Base-by-base conservation (phyloP, 2,888 invertebrate species). In the Cosmia trapezina region DNA sequence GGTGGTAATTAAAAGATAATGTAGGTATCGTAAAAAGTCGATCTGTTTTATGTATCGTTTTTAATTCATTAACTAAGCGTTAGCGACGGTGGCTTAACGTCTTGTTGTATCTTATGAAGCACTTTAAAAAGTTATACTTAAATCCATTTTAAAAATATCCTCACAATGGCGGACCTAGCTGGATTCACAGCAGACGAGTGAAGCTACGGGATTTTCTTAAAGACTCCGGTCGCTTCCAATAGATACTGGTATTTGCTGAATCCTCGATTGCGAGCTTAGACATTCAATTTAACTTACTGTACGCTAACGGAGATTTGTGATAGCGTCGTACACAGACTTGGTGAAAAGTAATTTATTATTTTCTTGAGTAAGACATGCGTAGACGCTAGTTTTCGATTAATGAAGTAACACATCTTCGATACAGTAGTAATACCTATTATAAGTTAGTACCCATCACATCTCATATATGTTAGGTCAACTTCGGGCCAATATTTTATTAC, bases 241-340 rank as follows among this genome's bases (percentile, higher is more conserved):
- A 90, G 91, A 92, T 92, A 91, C 91, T 89, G 89, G 92, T 92
- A 93, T 94, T 94, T 94, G 92, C 93, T 92, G 92, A 93, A 93
- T 91, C 92, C 91, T 89, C 91, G 89, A 91, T 91, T 91, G 91
- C 91, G 85, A 92, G 94, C 93, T 93, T 92, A 93, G 93, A 92
- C 93, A 93, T 94, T 94, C 93, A 93, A 94, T 94, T 94, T 93
- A 94, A 94, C 90, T 94, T 93, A 92, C 91, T 91, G 90, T 88
- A 88, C 88, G 88, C 91, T 90, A 91, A 91, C 91, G 87, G 88
- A 92, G 90, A 93, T 93, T 92, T 92, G 90, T 91, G 90, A 91
- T 91, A 87, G 88, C 89, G 88, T 87, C 86, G 81, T 86, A 82
- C 78, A 87, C 87, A 86, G 83, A 83, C 80, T 84, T 85, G 83